phyloP scores from a whole-genome alignment of 2,113 vertebrate genomes.

The Corythaeola cristata region DNA sequence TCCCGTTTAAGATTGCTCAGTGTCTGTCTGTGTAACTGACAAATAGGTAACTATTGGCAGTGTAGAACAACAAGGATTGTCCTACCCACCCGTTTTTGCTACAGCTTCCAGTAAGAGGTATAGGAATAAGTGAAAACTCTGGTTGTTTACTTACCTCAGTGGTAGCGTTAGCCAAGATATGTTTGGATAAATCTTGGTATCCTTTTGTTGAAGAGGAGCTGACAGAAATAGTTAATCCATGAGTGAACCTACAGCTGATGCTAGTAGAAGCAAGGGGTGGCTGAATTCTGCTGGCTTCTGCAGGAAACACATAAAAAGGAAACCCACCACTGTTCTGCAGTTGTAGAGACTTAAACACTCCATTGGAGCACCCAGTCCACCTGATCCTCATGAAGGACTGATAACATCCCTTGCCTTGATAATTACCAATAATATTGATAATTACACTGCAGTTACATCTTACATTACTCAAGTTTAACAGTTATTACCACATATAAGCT shows the following conservation, averaged over 20 bases:
- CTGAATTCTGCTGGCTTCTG: conserved; percentile 27
- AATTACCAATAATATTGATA: not conserved
- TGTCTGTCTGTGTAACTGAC: not conserved
- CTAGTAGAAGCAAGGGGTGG: conserved; percentile 4
- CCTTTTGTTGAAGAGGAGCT: conserved; percentile 74
- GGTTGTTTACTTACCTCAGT: conserved; percentile 79
- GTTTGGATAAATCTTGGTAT: conserved; percentile 87
- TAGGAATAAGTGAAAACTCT: not conserved
- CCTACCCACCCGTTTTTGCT: not conserved
- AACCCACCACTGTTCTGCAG: not conserved
- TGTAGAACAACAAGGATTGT: not conserved
- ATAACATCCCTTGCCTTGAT: not conserved
- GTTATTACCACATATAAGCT: not conserved
- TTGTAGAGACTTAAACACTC: not conserved
- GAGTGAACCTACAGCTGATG: conserved; percentile 54
- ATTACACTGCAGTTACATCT: not conserved
- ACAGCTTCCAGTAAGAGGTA: not conserved
- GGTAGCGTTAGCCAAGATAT: conserved; percentile 78
- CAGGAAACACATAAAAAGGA: not conserved
- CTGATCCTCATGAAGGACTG: not conserved
- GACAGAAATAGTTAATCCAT: conserved; percentile 56
- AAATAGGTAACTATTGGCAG: not conserved
- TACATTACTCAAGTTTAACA: not conserved
- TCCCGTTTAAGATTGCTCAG: not conserved
- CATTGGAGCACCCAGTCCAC: not conserved